Evolutionary conservation across 2,113 vertebrate genomes (phyloP).

Genomic region (Noturus placidus): DNA sequence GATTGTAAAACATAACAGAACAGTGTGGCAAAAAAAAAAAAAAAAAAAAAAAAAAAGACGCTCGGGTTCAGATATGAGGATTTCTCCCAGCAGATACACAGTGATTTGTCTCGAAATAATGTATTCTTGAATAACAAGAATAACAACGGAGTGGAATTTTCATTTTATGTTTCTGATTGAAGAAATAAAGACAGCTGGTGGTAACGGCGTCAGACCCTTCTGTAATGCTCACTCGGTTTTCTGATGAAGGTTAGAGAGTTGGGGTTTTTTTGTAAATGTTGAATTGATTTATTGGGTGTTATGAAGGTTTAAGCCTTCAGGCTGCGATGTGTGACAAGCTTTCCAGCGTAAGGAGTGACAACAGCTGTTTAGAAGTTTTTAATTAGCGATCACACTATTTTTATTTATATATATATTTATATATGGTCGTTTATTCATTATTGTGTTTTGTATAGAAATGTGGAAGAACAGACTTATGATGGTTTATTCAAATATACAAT

Average conservation of each 20-base stretch:
- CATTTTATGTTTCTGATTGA: background rate
- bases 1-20: background rate
- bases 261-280: background rate
- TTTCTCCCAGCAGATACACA: background rate
- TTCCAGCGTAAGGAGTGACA: background rate
- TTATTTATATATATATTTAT: too few relatives aligned
- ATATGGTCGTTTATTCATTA: background rate
- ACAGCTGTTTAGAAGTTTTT: background rate
- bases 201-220: background rate
- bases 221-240: background rate
- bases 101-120: background rate
- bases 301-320: conserved; percentile 69
- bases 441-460: background rate
- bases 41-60: background rate
- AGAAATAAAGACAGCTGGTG: background rate
- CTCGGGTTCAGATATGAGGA: background rate
- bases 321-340: conserved; percentile 67
- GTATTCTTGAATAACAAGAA: background rate
- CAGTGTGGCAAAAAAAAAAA: background rate
- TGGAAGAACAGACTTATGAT: background rate
- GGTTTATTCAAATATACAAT: background rate
- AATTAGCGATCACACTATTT: too few relatives aligned
- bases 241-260: background rate
- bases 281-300: conserved; percentile 59
- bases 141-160: background rate